These are phyloP conservation scores for Pachypanchax playfairii DNA, from an alignment of 2,113 vertebrate species.

Conservation along the genomic window DNA sequence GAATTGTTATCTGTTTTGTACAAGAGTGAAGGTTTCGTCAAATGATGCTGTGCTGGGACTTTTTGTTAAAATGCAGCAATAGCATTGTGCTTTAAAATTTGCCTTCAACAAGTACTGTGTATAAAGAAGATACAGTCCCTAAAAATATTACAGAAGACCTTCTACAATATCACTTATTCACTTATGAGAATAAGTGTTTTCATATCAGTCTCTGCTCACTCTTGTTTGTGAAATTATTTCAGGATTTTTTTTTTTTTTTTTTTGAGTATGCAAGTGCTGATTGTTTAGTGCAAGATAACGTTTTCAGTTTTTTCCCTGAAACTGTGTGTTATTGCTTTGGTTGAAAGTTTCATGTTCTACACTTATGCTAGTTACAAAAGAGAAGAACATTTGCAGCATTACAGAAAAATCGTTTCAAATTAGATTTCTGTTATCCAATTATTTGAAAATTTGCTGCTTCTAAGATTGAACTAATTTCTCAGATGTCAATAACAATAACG, in stretches of 20 bases:
- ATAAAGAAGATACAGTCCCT: no score
- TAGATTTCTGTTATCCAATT: constrained; percentile 10
- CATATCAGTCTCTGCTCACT: no score
- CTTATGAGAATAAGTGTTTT: no score
- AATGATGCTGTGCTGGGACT: no score
- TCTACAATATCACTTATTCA: no score
- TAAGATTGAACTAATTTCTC: constrained; percentile 9
- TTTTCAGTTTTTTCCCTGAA: constrained; percentile 9
- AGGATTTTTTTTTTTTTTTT: neutral
- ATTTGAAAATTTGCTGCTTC: neutral
- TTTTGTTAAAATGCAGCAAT: no score
- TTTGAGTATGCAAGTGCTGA: neutral
- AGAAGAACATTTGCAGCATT: neutral
- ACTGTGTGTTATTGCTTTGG: constrained; percentile 1
- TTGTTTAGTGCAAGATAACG: neutral
- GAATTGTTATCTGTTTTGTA: no score
- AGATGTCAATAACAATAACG: constrained; percentile 9
- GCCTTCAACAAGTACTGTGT: no score
- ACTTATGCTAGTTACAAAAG: constrained; percentile 1
- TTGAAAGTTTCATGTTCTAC: constrained; percentile 9
- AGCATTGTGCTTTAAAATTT: no score
- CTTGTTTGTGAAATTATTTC: neutral
- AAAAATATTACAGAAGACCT: no score
- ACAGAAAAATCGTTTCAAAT: neutral
- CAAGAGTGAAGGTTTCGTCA: no score